Evolutionary conservation across 2,113 vertebrate genomes (phyloP).

Genomic region (Prunella fulvescens): DNA sequence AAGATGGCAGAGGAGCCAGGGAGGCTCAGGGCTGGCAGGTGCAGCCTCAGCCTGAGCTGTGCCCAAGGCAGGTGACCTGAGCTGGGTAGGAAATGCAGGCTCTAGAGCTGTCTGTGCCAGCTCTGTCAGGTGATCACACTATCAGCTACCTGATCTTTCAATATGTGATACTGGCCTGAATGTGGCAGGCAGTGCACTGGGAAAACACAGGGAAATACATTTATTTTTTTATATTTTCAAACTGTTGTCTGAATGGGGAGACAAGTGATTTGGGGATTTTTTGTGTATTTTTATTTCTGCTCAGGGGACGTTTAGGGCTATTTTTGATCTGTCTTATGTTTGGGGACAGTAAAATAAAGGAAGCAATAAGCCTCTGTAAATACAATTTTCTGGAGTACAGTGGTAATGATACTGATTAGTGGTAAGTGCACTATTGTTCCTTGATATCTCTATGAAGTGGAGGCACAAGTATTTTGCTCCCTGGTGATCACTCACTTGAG

Average conservation of each 20-base stretch:
- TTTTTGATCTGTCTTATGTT: not conserved
- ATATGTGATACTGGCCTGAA: not conserved
- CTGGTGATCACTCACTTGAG: slow-evolving; percentile 39
- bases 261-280: not conserved
- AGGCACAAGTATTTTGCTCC: slow-evolving; percentile 25
- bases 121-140: not conserved
- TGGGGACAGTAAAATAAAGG: not conserved
- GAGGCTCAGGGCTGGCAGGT: not conserved
- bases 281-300: not conserved
- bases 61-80: not conserved
- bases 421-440: not conserved
- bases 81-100: not conserved
- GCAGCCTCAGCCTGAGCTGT: not conserved
- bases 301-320: not conserved
- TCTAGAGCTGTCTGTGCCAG: not conserved
- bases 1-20: not conserved
- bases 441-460: not conserved
- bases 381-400: not conserved
- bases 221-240: not conserved
- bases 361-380: not conserved
- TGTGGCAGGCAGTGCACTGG: not conserved
- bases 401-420: not conserved
- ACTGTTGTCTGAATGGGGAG: not conserved
- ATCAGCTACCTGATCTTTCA: not conserved
- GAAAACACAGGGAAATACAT: not conserved